Base-by-base conservation (phyloP, 2,113 vertebrate species). In the Ptychochromis oligacanthus region DNA sequence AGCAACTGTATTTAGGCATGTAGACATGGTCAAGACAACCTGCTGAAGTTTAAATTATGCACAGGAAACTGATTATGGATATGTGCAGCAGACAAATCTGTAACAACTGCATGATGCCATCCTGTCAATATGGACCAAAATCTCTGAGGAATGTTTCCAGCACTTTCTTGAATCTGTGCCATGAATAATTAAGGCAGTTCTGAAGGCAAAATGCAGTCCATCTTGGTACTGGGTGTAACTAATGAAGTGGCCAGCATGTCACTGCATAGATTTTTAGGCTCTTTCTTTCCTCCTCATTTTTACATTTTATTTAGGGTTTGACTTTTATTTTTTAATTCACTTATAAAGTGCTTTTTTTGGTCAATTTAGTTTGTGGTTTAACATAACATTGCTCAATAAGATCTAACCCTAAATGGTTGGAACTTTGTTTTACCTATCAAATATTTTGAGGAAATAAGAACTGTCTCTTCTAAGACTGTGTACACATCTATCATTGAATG, bases 101-200 rank as follows among this genome's bases (percentile, higher is more conserved):
- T n/a, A n/a, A n/a, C 40, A 46, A 46, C 15, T 28, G 40, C 26
- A 67, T n/a, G n/a, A n/a, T n/a, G 38, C 40, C 0, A 15, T 46
- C 38, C 46, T 24, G 0, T 0, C 38, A 26, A 26, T 26, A 26
- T 46, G 40, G 5, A 15, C 0, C 0, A 40, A 46, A 46, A 46
- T 67, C 40, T 46, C 64, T 0, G 38, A 67, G 64, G 64, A 67
- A 26, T 67, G 22, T 67, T 67, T 67, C 22, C 22, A 67, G 22
- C 22, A 67, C 22, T 5, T 24, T 46, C 26, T 8, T 26, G 26
- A 67, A 18, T 67, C 64, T 67, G 40, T 46, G 40, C 22, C 1
- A 0, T 1, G 40, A 67, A 46, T 13, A 26, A 67, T 67, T 26
- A 1, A 6, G 2, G 7, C 4, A 4, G 34, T 20, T 36, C 2